Base-by-base conservation (phyloP, 2,113 vertebrate species). In the Eleginops maclovinus region DNA sequence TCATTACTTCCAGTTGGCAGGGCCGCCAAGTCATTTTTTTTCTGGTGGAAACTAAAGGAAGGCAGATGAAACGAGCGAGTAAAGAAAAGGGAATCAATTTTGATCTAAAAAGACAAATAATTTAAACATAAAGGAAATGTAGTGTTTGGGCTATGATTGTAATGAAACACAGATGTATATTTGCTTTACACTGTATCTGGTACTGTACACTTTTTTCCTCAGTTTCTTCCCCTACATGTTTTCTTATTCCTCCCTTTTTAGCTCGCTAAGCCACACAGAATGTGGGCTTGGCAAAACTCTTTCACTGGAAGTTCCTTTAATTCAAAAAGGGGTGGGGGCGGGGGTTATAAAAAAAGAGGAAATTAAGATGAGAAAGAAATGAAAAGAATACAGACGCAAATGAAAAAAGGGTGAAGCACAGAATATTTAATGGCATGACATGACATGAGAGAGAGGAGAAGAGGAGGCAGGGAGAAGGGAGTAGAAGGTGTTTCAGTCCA, bases 61-160 rank as follows among this genome's bases (percentile, higher is more conserved):
- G 85, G 88, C 83, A 91, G 89, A 91, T 91, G 91, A 94, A 94
- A 94, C 78, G 46, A 80, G 79, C 4, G 78, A 85, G 79, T 55
- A 79, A 72, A 72, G 81, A 84, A 87, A 82, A 66, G 72, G 81
- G 87, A 92, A 93, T 93, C 91, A 92, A 72, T 92, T 92, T 90
- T 94, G 91, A 93, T 95, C 87, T 91, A 91, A 93, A 93, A 89
- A 85, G 92, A 94, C 93, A 93, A 93, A 95, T 92, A 93, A 93
- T 92, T 94, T 90, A 91, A 94, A 94, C 91, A 93, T 92, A 91
- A 94, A 91, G 90, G 87, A 94, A 93, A 94, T 91, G 89, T 89
- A 91, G 83, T 92, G 92, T 92, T 91, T 93, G 88, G 72, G 87
- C 88, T 91, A 92, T 92, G 91, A 94, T 93, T 93, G 85, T 94